Evolutionary conservation across 2,888 invertebrate genomes (phyloP), one percentile per base, ranked within the genome.

Genomic region (Heliconius erato): DNA sequence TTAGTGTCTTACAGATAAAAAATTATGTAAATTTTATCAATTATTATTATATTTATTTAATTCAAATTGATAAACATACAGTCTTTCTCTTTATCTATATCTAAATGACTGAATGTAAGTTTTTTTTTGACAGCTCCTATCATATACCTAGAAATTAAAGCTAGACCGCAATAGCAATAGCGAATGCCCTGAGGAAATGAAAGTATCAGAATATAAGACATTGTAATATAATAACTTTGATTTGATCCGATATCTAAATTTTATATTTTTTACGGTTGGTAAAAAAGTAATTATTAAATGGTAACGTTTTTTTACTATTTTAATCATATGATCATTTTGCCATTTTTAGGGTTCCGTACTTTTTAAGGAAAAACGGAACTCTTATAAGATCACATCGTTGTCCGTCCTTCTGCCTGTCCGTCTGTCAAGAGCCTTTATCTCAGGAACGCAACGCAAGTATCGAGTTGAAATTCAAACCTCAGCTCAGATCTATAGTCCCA

Each of bases 161-260:
- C 65, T 65, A 67, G 78, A 78, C 65, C 67, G 67, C 32, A 69
- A 79, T 79, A 77, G 67, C 32, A 63, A 79, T 79, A 72, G 77
- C 72, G 23, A 72, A 78, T 23, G 74, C 81, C 82, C 74, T 19
- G 69, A 80, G 82, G 84, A 69, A 68, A 84, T 63, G 82, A 84
- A 84, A 84, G 82, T 80, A 65, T 69, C 32, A 44, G 32, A 63
- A 79, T 49, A 40, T 74, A 79, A 59, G 67, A 79, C 23, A 32
- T 79, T 67, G 2, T 26, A 65, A 44, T 67, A 35, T 65, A 40
- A 77, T 74, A 72, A 72, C 40, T 77, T 71, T 32, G 69, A 78
- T 81, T 49, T 14, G 44, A 71, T 80, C 5, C 65, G 65, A 80
- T 82, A 74, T 74, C 44, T 11, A 28, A 74, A 49, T 49, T 68